These are phyloP conservation scores for Seladonia tumulorum DNA, from an alignment of 2,888 invertebrate species.

Conservation along the genomic window DNA sequence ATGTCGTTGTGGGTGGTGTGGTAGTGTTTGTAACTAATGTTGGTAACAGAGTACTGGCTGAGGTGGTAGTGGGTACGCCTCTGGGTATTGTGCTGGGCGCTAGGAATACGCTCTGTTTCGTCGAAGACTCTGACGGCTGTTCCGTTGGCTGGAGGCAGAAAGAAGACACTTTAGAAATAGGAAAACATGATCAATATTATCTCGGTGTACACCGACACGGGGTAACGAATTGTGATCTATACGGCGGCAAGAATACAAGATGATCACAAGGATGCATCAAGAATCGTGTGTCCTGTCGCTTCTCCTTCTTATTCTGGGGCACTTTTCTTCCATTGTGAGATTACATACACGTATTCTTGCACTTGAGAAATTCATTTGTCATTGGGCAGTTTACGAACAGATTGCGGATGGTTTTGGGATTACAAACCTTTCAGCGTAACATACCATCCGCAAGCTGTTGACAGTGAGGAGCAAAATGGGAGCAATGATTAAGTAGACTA, in stretches of 20 bases:
- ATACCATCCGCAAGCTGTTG: too few relatives aligned
- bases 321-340: neutral
- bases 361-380: neutral
- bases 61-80: conserved; percentile 30
- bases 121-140: conserved; percentile 58
- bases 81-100: conserved; percentile 54
- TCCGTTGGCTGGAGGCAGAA: conserved; percentile 62
- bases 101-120: conserved; percentile 52
- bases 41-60: conserved; percentile 13
- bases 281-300: conserved; percentile 28
- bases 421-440: neutral
- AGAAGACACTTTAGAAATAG: conserved; percentile 13
- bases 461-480: too few relatives aligned
- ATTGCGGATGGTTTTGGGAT: neutral
- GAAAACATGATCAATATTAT: neutral
- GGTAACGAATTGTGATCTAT: neutral
- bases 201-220: neutral
- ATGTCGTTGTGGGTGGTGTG: conserved; percentile 67
- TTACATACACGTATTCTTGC: neutral
- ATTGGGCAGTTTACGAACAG: neutral
- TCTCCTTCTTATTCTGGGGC: neutral
- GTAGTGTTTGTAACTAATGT: conserved; percentile 58
- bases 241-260: neutral
- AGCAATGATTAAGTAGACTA: too few relatives aligned
- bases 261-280: neutral